phyloP scores from a whole-genome alignment of 2,113 vertebrate genomes.

The Semnopithecus entellus region DNA sequence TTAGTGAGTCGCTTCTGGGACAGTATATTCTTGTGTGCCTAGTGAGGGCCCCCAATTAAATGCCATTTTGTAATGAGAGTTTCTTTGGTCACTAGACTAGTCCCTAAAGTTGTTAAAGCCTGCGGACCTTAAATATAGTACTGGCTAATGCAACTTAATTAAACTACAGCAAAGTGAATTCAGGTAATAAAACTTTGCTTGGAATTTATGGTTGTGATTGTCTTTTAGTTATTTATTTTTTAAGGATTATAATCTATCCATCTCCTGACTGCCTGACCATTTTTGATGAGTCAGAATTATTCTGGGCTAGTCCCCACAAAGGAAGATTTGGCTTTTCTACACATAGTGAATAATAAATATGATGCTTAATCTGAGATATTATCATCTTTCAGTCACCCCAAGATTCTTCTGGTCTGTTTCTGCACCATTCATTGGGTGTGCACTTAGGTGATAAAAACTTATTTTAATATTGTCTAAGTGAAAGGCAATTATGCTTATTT shows the following conservation, averaged over 20 bases:
- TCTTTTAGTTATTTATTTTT: conserved; percentile 21
- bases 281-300: conserved; percentile 13
- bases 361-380: background rate
- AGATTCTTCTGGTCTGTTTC: background rate
- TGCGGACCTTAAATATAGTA: conserved; percentile 22
- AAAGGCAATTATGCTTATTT: background rate
- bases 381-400: background rate
- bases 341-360: background rate
- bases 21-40: conserved; percentile 30
- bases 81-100: conserved; percentile 33
- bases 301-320: background rate
- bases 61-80: conserved; percentile 36
- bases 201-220: conserved; percentile 8
- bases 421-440: background rate
- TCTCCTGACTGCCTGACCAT: background rate
- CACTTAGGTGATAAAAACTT: background rate
- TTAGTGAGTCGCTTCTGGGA: conserved; percentile 26
- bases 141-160: background rate
- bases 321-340: background rate
- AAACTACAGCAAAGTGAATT: conserved; percentile 27
- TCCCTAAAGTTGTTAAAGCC: conserved; percentile 34
- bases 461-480: background rate
- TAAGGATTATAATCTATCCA: background rate
- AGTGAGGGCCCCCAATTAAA: background rate
- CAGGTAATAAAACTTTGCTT: conserved; percentile 16